Evolutionary conservation across 2,797 vertebrate species (phyloP), one percentile per base, ranked within the genome.

Genomic region (Ctenopoma multispine): DNA sequence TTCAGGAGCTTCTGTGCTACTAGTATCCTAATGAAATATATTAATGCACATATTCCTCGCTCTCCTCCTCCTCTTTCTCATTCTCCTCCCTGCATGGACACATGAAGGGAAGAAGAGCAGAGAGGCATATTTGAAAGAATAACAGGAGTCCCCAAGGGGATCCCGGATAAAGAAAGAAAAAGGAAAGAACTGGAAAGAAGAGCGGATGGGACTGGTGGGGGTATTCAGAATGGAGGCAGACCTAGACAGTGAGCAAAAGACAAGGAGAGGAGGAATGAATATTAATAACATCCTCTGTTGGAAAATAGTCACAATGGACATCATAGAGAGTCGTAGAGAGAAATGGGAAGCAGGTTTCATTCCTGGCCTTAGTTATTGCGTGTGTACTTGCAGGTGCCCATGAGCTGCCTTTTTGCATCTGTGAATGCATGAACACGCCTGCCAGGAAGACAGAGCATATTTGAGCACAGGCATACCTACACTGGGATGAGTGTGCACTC

Each of bases 251-350:
- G 78, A 89, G 89, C 87, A 90, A 91, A 92, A 90, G 87, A 92
- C 92, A 90, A 93, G 94, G 93, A 89, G 84, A 85, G 80, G 74
- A 84, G 91, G 94, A 85, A 57, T 93, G 95, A 94, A 93, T 92
- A 90, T 94, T 78, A 80, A 96, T 96, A 95, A 66, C 75, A 63
- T 57, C 69, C 79, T 79, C 58, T 83, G 78, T 81, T 80, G 79
- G 70, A 87, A 91, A 91, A 84, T 79, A 87, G 83, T 88, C 75
- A 88, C 89, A 80, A 78, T 87, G 88, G 89, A 90, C 90, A 96
- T 96, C 93, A 96, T 93, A 96, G 90, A 90, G 89, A 90, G 90
- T 92, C 91, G 89, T 91, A 95, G 92, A 88, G 90, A 90, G 89
- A 91, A 92, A 93, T 41, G 83, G 74, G 56, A 83, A 80, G 79